Percentiles rank a stretch among this genome's conserved stretches.
Conservation (phyloP, 2,797 vertebrate species). For the Hydrophis major region DNA sequence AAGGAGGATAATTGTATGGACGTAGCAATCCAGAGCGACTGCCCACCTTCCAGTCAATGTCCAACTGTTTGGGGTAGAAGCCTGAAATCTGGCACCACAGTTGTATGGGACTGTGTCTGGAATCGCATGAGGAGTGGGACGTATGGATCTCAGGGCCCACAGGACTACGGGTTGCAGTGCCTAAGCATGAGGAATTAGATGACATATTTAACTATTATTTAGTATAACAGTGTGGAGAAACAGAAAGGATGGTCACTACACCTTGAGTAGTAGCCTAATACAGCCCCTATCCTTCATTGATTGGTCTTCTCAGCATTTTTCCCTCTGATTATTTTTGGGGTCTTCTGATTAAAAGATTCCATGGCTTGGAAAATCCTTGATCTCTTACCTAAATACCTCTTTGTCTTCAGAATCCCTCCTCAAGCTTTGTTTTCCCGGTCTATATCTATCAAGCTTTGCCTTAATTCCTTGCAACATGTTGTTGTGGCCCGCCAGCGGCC, state of each 20-base stretch:
- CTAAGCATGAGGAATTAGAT: neutral
- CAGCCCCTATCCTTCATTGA: neutral
- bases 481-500: too few species aligned
- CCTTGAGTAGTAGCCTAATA: neutral
- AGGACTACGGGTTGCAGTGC: rapidly evolving
- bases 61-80: neutral
- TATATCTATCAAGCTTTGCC: neutral
- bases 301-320: neutral
- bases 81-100: conserved; percentile 41
- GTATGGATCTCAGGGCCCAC: conserved; percentile 7
- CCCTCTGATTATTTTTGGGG: too few species aligned
- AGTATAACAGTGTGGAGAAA: neutral
- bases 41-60: conserved; percentile 40
- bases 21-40: rapidly evolving
- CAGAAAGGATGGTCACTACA: neutral
- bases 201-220: neutral
- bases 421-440: neutral
- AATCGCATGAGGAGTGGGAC: conserved; percentile 48
- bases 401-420: neutral
- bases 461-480: neutral
- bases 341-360: neutral
- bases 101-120: conserved; percentile 11
- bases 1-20: neutral
- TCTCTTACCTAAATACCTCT: neutral
- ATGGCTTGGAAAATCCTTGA: neutral